These are phyloP conservation scores for Nibea albiflora DNA, from an alignment of 2,113 vertebrate species.

Conservation along the genomic window DNA sequence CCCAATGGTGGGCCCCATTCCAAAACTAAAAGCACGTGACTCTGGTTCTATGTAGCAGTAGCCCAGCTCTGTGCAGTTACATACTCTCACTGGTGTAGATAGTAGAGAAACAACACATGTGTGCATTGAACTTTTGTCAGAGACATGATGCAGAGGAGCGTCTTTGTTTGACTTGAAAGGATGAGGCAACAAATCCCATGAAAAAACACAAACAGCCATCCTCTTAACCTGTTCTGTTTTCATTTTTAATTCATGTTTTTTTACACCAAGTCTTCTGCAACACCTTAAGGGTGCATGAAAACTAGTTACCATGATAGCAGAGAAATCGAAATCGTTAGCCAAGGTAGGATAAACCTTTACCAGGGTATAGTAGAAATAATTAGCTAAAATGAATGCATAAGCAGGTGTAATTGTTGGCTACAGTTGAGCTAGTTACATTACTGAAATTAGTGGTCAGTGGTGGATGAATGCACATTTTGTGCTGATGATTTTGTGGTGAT, in stretches of 20 bases:
- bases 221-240: neutral
- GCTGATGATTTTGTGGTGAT: no score
- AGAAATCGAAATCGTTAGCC: no score
- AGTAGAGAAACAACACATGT: constrained; percentile 1
- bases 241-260: neutral
- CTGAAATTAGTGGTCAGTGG: no score
- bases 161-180: neutral
- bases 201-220: constrained; percentile 1
- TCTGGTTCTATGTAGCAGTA: constrained; percentile 79
- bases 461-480: no score
- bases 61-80: constrained; percentile 85
- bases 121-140: neutral
- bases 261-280: neutral
- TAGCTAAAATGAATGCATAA: neutral
- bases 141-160: neutral
- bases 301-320: neutral
- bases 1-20: constrained; percentile 72
- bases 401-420: neutral
- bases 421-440: neutral
- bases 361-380: neutral
- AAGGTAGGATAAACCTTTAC: neutral
- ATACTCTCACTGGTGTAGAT: constrained; percentile 77
- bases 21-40: neutral
- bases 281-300: neutral
- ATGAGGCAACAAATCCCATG: neutral